These are phyloP conservation scores for Erythrocercus mccallii DNA, from an alignment of 2,113 vertebrate genomes.

Conservation along the genomic window DNA sequence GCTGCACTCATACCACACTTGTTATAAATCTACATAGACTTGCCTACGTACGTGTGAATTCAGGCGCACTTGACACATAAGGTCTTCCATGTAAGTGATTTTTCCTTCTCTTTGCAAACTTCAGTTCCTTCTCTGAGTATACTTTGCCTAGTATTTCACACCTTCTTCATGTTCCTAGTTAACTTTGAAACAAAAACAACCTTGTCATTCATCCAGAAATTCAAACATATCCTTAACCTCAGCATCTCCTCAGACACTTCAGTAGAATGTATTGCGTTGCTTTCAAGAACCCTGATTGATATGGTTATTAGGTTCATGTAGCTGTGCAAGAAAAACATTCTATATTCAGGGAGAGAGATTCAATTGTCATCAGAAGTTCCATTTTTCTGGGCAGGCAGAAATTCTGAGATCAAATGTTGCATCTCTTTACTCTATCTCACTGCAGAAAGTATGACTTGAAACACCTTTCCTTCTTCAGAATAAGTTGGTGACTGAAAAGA, in stretches of 20 bases:
- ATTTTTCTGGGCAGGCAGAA: slow-evolving; percentile 33
- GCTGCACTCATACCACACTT: neutral
- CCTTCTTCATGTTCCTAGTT: slow-evolving; percentile 20
- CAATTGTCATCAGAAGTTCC: slow-evolving; percentile 42
- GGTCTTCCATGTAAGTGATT: neutral
- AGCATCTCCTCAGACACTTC: slow-evolving; percentile 28
- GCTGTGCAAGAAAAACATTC: slow-evolving; percentile 48
- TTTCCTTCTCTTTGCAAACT: slow-evolving; percentile 7
- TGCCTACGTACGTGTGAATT: neutral
- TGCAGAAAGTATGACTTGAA: slow-evolving; percentile 21
- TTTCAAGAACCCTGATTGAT: slow-evolving; percentile 64
- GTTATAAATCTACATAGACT: neutral
- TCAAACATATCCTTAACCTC: slow-evolving; percentile 62
- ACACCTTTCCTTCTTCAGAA: slow-evolving; percentile 45
- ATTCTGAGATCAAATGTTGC: slow-evolving; percentile 62
- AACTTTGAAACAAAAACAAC: slow-evolving; percentile 51
- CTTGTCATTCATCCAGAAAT: slow-evolving; percentile 44
- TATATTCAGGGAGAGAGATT: slow-evolving; percentile 30
- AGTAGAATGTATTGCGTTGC: slow-evolving; percentile 35
- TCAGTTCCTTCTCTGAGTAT: slow-evolving; percentile 3
- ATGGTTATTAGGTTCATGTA: slow-evolving; percentile 63
- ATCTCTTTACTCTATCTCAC: slow-evolving; percentile 35
- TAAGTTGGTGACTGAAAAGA: neutral
- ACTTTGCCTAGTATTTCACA: neutral
- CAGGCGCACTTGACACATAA: slow-evolving; percentile 1